Conservation (phyloP, 2,797 vertebrate genomes). For the Taeniopygia guttata region DNA sequence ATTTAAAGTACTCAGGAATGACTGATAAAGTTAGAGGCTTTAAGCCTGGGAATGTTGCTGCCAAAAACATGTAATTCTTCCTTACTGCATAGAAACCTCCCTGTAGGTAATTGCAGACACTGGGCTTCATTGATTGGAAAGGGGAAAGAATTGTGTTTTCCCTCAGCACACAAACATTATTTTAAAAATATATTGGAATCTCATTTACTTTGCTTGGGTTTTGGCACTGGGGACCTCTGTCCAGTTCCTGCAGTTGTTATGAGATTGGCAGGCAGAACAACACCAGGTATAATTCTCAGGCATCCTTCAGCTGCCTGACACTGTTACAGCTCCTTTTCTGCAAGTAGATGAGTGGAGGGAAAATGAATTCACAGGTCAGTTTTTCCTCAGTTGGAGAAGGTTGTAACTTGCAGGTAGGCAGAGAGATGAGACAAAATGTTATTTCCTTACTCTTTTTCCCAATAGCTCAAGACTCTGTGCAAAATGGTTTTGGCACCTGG, state of each 20-base stretch:
- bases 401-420: background rate
- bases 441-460: background rate
- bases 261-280: background rate
- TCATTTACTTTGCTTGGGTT: background rate
- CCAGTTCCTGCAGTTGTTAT: background rate
- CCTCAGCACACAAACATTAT: background rate
- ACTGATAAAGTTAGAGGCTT: background rate
- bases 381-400: background rate
- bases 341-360: background rate
- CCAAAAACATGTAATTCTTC: background rate
- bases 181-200: background rate
- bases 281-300: background rate
- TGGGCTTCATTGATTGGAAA: background rate
- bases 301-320: background rate
- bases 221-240: background rate
- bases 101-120: background rate
- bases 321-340: background rate
- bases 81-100: background rate
- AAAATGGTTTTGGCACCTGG: background rate
- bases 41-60: background rate
- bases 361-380: background rate
- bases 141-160: background rate
- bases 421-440: background rate
- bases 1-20: background rate
- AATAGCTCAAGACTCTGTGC: background rate